Conservation (phyloP, 1,140 invertebrate genomes). For the Thaumatotibia leucotreta region DNA sequence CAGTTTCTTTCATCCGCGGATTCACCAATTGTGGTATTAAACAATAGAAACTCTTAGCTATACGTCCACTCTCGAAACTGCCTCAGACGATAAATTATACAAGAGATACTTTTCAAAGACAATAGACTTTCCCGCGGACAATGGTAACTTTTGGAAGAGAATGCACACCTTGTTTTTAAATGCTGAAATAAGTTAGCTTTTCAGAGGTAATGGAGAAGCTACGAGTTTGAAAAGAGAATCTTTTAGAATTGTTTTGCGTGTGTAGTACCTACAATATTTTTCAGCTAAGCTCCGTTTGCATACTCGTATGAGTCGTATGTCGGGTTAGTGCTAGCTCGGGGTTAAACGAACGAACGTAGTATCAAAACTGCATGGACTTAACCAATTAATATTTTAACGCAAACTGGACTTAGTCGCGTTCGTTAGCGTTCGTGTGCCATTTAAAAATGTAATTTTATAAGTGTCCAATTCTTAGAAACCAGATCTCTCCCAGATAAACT, state of each 20-base stretch:
- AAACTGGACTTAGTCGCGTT: too few species aligned
- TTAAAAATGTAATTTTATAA: too few species aligned
- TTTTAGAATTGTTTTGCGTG: neutral
- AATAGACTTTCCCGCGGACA: neutral
- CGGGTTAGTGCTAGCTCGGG: too few species aligned
- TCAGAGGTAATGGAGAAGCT: neutral
- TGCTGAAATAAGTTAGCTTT: slow-evolving; percentile 10
- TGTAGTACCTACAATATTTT: too few species aligned
- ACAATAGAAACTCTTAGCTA: slow-evolving; percentile 73
- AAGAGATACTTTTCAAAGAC: slow-evolving; percentile 5
- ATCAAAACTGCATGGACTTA: too few species aligned
- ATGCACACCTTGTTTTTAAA: slow-evolving; percentile 8
- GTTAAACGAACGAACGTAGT: too few species aligned
- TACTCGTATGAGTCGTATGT: too few species aligned
- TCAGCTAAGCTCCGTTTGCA: too few species aligned
- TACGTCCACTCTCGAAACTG: slow-evolving; percentile 39
- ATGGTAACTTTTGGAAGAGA: neutral
- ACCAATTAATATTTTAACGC: too few species aligned
- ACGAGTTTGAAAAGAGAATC: neutral
- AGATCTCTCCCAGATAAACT: too few species aligned
- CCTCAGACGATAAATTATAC: neutral
- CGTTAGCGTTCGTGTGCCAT: too few species aligned
- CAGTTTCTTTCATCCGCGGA: slow-evolving; percentile 67
- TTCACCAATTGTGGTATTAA: slow-evolving; percentile 72
- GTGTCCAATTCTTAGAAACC: too few species aligned